Percentiles rank a stretch among this genome's conserved stretches.
phyloP scores from a whole-genome alignment of 2,888 invertebrate species.

The Lomographa bimaculata region DNA sequence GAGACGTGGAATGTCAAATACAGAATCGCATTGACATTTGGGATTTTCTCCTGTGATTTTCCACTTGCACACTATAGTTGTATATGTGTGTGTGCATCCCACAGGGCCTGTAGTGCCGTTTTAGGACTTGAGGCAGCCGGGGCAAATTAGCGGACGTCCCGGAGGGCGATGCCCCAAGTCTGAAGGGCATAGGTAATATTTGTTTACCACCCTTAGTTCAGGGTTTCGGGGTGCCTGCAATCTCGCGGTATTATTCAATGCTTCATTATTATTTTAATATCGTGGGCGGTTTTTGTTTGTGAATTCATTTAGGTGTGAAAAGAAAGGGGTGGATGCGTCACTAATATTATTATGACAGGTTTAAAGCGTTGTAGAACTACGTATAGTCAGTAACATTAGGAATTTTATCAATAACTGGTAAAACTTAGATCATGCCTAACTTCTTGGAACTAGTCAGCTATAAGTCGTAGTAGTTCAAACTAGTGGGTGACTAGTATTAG shows the following conservation, averaged over 20 bases:
- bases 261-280: not conserved
- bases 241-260: constrained; percentile 1
- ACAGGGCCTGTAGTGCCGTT: constrained; percentile 5
- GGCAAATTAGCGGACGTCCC: constrained; percentile 35
- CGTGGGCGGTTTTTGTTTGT: constrained; percentile 1
- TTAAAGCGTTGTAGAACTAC: too few relatives aligned
- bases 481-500: too few relatives aligned
- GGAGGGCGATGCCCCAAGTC: constrained; percentile 41
- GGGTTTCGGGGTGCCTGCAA: constrained; percentile 13
- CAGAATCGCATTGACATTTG: not conserved
- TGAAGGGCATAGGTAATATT: constrained; percentile 39
- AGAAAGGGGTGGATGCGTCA: too few relatives aligned
- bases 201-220: constrained; percentile 10
- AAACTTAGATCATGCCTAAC: too few relatives aligned
- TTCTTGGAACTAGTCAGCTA: too few relatives aligned
- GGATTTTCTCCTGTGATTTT: constrained; percentile 2
- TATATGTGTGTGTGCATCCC: constrained; percentile 25
- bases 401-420: too few relatives aligned
- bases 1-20: constrained; percentile 1
- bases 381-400: too few relatives aligned
- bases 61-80: constrained; percentile 2
- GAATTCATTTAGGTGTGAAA: too few relatives aligned
- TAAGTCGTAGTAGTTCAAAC: too few relatives aligned
- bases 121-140: constrained; percentile 24
- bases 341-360: too few relatives aligned